These are phyloP conservation scores for Sarcoramphus papa DNA, from an alignment of 2,797 vertebrate species.

Conservation along the genomic window DNA sequence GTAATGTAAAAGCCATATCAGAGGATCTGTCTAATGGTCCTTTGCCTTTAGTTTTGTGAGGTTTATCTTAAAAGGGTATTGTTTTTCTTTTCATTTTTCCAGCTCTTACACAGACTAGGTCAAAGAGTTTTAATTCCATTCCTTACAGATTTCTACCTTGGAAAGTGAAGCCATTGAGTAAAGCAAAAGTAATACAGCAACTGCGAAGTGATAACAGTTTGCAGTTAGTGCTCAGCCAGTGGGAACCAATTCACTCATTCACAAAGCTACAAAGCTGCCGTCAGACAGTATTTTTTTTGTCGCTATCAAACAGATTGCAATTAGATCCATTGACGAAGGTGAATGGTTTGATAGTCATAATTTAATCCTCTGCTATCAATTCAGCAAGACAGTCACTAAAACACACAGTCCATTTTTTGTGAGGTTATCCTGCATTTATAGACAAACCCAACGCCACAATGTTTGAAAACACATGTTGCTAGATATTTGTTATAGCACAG, in stretches of 20 bases:
- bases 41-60: neutral
- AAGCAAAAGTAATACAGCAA: neutral
- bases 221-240: constrained; percentile 36
- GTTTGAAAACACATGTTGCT: neutral
- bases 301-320: neutral
- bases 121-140: neutral
- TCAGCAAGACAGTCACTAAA: neutral
- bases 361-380: constrained; percentile 7
- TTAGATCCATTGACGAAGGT: constrained; percentile 23
- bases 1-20: neutral
- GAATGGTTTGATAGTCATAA: constrained; percentile 8
- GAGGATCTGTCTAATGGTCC: neutral
- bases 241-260: constrained; percentile 39
- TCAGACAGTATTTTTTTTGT: neutral
- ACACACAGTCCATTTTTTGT: neutral
- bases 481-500: neutral
- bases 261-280: constrained; percentile 17
- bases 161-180: constrained; percentile 15
- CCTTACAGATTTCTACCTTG: constrained; percentile 12
- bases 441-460: neutral
- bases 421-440: neutral
- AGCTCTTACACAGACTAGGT: neutral
- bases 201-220: neutral
- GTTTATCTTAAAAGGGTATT: neutral
- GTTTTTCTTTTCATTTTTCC: neutral